Evolutionary conservation across 2,113 vertebrate species (phyloP).

Genomic region (Pseudorhombus dupliciocellatus): DNA sequence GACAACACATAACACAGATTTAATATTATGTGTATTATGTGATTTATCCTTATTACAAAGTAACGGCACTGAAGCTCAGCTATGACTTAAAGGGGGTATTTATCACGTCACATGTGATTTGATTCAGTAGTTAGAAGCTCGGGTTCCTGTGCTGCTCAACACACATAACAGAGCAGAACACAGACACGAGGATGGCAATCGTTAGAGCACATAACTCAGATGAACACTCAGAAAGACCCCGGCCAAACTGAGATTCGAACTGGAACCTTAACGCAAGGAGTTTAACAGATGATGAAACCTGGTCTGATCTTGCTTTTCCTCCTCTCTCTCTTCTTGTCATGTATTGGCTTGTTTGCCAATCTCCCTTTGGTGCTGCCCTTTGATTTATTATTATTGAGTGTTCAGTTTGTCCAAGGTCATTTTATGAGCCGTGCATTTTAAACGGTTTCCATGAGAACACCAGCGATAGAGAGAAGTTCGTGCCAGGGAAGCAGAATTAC

Average conservation of each 20-base stretch:
- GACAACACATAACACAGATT: slow-evolving; percentile 31
- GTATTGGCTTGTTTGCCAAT: neutral
- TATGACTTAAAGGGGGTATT: neutral
- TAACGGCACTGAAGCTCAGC: neutral
- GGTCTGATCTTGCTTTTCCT: too few relatives aligned
- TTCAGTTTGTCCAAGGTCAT: slow-evolving; percentile 13
- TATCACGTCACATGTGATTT: too few relatives aligned
- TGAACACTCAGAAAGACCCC: too few relatives aligned
- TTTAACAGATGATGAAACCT: neutral
- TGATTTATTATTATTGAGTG: slow-evolving; percentile 24
- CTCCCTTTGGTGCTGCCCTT: neutral
- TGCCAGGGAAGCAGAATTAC: slow-evolving; percentile 11
- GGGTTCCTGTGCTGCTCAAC: too few relatives aligned
- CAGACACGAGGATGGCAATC: too few relatives aligned
- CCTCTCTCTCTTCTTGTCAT: neutral
- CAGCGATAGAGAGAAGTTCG: slow-evolving; percentile 5
- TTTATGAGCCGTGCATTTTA: slow-evolving; percentile 30
- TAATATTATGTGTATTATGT: slow-evolving; percentile 11
- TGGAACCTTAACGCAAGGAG: too few relatives aligned
- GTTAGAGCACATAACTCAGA: too few relatives aligned
- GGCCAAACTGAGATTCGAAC: too few relatives aligned
- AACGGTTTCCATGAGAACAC: slow-evolving; percentile 61
- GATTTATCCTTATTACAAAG: slow-evolving; percentile 22
- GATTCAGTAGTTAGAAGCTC: too few relatives aligned
- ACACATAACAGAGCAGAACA: too few relatives aligned